Base-by-base conservation (phyloP, 2,113 vertebrate genomes). In the Lophura nycthemera region DNA sequence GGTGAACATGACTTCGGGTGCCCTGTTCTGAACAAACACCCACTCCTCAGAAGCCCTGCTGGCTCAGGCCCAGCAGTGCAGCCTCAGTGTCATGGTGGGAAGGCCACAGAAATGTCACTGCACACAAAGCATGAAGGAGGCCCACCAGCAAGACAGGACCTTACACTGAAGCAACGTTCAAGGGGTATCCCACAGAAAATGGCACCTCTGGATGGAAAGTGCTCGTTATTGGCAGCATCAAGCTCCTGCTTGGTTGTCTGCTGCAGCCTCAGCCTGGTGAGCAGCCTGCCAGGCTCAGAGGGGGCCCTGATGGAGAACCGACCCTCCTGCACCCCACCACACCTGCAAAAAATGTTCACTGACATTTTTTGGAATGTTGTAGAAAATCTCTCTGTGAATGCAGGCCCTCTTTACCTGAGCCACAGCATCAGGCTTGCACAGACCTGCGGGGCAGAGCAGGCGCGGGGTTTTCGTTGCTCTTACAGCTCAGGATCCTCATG, bases 191-290 rank as follows among this genome's bases (percentile, higher is more conserved):
- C 32, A 8, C 21, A 16, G 66, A 13, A 48, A 4, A 61, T 4
- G 38, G 36, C 61, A 64, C 16, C 38, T 40, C 61, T 64, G 38
- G 38, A 18, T 64, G 61, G 59, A 8, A 42, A 54, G 27, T 21
- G 65, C 43, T 6, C 3, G 0, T 1, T 10, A 4, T 32, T 2
- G 0, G 8, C 3, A 10, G 11, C 42, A 9, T 1, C 24, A 1
- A 5, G 54, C 19, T 16, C 38, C 45, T 1, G 0, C 11, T 1
- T 0, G 5, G 0, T 7, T 10, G 8, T 8, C 6, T 1, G 3
- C 32, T 24, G 43, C 25, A 40, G 25, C 25, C 25, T 38, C 8
- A 38, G 38, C 61, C 25, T 29, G 25, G 61, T 2, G 17, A 64
- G 38, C 61, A 40, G 61, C 61, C 61, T 64, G 16, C 25, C 38